Evolutionary conservation across 2,113 vertebrate species (phyloP), one percentile per base, ranked within the genome.

Genomic region (Zootoca vivipara): DNA sequence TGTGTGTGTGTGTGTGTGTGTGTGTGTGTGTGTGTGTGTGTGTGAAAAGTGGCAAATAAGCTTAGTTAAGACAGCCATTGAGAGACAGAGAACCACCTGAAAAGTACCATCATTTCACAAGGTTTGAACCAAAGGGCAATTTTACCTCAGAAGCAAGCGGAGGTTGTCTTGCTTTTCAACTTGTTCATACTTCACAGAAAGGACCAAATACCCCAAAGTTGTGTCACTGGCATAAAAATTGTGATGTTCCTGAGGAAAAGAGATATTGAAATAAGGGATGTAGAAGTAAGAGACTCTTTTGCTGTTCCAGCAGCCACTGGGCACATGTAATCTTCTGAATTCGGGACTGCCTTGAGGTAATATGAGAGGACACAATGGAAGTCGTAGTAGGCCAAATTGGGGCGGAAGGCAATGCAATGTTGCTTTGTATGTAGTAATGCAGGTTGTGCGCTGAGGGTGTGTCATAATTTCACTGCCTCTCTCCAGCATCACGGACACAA

Each of bases 171-270:
- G 91, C 79, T 98, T 97, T 82, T 98, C 98, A 0, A 94, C 90
- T 82, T 98, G 97, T 92, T 98, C 98, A 85, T 98, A 96, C 95
- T 97, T 98, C 92, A 98, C 97, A 64, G 98, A 98, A 62, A 99
- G 97, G 87, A 99, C 96, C 58, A 99, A 87, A 2, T 96, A 96
- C 30, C 98, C 98, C 86, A 98, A 88, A 28, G 94, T 93, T 65
- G 96, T 86, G 89, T 98, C 98, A 89, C 95, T 95, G 30, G 98
- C 97, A 85, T 97, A 98, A 92, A 98, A 98, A 2, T 98, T 98
- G 88, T 98, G 98, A 95, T 99, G 98, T 90, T 98, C 97, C 98
- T 98, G 85, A 90, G 86, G 46, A 92, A 89, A 2, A 87, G 1
- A 22, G 58, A 91, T 92, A 64, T 56, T 80, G 91, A 84, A 87